Base-by-base conservation (phyloP, 2,113 vertebrate genomes). In the Hymenochirus boettgeri region DNA sequence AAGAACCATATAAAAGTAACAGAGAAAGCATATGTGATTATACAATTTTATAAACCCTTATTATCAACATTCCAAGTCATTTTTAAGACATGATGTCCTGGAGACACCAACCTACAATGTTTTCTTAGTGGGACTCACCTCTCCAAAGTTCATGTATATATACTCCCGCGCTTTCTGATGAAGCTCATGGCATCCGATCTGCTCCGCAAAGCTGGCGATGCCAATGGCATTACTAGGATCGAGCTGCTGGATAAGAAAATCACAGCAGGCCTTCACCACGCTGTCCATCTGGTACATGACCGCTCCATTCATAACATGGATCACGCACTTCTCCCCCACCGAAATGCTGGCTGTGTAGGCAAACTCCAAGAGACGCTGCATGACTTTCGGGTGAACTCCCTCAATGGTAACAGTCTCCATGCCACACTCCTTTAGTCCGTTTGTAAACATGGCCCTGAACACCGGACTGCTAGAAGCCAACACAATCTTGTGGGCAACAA, bases 261-360 rank as follows among this genome's bases (percentile, higher is more conserved):
- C 85, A 1, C 90, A 92, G 83, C 95, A 98, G 69, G 93, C 95
- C 1, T 90, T 83, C 5, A 98, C 95, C 22, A 98, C 95, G 1
- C 92, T 91, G 83, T 98, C 95, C 2, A 98, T 95, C 84, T 97
- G 95, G 82, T 98, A 98, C 94, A 97, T 97, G 75, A 96, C 92
- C 0, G 94, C 95, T 0, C 93, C 95, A 3, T 93, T 96, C 92
- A 98, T 93, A 65, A 98, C 90, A 0, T 92, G 92, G 55, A 98
- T 88, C 57, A 98, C 95, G 1, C 94, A 96, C 74, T 91, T 90
- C 83, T 98, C 95, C 0, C 94, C 95, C 59, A 98, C 92, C 0
- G 95, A 91, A 76, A 98, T 93, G 73, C 92, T 92, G 7, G 94
- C 93, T 0, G 95, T 98, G 84, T 96, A 98, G 55, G 95, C 92